A percentile compares a stretch with the other conserved stretches of the same genome.
These are phyloP conservation scores for Phalacrocorax aristotelis DNA, from an alignment of 2,113 vertebrate species.

Conservation along the genomic window DNA sequence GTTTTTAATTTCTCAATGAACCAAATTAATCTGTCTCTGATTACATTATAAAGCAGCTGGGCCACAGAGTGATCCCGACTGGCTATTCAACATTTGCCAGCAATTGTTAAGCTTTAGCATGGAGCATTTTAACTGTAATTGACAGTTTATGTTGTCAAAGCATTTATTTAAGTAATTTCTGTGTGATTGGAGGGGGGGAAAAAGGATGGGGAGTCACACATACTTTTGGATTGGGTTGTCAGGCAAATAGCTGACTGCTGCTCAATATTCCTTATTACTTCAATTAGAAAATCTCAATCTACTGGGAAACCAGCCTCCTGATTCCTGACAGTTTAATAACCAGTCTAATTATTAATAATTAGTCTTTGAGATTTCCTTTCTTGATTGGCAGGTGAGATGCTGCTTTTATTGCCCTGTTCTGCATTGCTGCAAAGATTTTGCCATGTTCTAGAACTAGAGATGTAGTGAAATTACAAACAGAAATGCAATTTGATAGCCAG, in stretches of 20 bases:
- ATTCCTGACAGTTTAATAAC: background rate
- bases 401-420: background rate
- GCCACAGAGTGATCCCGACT: background rate
- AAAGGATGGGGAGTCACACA: rapidly evolving
- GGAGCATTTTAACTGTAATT: background rate
- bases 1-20: background rate
- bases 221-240: background rate
- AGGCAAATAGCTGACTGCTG: background rate
- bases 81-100: background rate
- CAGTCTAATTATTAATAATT: background rate
- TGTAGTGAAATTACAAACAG: background rate
- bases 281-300: background rate
- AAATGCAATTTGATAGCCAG: background rate
- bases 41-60: background rate
- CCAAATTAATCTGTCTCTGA: background rate
- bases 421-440: background rate
- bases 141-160: background rate
- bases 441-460: background rate
- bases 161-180: background rate
- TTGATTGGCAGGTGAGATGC: background rate
- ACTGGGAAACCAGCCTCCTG: background rate
- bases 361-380: background rate
- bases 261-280: background rate
- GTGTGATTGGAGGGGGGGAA: background rate
- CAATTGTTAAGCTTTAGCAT: background rate